Percentiles rank a stretch among this genome's conserved stretches.
Conservation (phyloP, 2,888 invertebrate species). For the Leucoma salicis region DNA sequence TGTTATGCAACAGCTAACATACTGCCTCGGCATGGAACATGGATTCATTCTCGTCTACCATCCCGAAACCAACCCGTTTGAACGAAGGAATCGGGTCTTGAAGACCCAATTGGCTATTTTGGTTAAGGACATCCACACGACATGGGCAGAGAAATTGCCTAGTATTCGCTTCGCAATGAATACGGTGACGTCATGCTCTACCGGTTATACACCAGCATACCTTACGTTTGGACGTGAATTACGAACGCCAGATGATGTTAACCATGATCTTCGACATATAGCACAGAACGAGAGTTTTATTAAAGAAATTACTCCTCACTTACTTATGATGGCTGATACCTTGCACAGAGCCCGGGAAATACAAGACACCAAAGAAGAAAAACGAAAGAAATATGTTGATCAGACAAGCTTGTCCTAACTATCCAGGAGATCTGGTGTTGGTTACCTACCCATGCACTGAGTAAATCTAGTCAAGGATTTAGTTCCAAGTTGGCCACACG, state of each 20-base stretch:
- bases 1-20: too few species aligned
- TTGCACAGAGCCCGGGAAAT: slow-evolving; percentile 11
- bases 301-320: slow-evolving; percentile 1
- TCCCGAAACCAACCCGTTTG: too few species aligned
- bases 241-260: neutral
- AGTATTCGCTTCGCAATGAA: slow-evolving; percentile 10
- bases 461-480: neutral
- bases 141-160: slow-evolving; percentile 2
- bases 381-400: too few species aligned
- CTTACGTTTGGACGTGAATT: too few species aligned
- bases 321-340: too few species aligned
- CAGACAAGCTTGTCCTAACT: too few species aligned
- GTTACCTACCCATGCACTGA: too few species aligned
- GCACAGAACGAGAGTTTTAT: slow-evolving; percentile 1
- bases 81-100: slow-evolving; percentile 1
- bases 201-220: too few species aligned
- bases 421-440: too few species aligned
- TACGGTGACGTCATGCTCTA: slow-evolving; percentile 1
- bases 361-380: slow-evolving; percentile 17
- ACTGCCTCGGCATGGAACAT: too few species aligned
- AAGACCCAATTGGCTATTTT: slow-evolving; percentile 10
- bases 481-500: too few species aligned
- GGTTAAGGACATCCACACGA: slow-evolving; percentile 4
- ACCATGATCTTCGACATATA: slow-evolving; percentile 2
- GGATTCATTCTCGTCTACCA: too few species aligned